Evolutionary conservation across 2,113 vertebrate species (phyloP).

Genomic region (Aegypius monachus): DNA sequence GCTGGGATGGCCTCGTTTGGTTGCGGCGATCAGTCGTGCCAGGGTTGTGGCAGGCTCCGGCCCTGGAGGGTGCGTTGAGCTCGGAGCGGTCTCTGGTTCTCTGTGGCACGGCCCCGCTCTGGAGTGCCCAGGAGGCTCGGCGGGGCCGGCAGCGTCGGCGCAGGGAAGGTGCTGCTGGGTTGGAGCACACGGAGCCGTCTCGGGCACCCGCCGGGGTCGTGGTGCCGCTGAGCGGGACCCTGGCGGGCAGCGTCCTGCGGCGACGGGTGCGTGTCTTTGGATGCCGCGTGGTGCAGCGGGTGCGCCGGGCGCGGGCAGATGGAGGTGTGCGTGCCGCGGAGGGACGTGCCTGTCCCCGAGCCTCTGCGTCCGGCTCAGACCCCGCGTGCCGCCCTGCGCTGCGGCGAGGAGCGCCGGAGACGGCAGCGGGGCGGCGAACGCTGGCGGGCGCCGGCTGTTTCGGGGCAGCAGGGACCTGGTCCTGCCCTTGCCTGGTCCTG

Average conservation of each 20-base stretch:
- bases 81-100: neutral
- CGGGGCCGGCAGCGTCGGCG: accelerated
- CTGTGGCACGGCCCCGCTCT: neutral
- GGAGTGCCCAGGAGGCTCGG: accelerated
- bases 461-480: neutral
- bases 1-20: accelerated
- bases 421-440: accelerated
- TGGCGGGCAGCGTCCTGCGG: accelerated
- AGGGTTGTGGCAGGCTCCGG: neutral
- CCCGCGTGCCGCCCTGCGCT: accelerated
- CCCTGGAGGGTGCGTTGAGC: neutral
- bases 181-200: accelerated
- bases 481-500: neutral
- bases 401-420: neutral
- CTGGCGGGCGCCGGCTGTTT: neutral
- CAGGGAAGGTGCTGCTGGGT: accelerated
- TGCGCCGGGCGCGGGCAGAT: accelerated
- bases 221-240: neutral
- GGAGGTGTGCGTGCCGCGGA: accelerated
- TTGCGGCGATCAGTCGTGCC: accelerated
- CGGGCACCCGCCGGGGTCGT: accelerated
- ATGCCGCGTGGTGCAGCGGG: accelerated
- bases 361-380: accelerated
- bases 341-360: neutral
- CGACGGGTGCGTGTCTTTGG: neutral